A percentile compares a stretch with the other conserved stretches of the same genome.
These are phyloP conservation scores for Monopterus albus DNA, from an alignment of 2,113 vertebrate species.

Conservation along the genomic window DNA sequence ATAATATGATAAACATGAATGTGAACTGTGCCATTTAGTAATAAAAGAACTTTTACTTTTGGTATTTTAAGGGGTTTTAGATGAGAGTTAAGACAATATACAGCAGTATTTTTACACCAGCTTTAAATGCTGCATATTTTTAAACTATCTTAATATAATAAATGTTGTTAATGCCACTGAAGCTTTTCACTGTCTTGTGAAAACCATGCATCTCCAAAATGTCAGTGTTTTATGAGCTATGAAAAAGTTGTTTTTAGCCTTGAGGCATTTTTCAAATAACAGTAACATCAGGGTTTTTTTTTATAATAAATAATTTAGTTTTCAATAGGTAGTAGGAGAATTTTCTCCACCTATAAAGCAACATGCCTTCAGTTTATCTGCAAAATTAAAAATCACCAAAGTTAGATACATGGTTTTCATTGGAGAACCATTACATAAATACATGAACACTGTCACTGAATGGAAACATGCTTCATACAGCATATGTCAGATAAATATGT, in stretches of 20 bases:
- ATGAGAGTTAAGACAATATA: no score
- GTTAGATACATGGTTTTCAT: not conserved
- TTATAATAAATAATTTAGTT: no score
- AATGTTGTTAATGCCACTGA: not conserved
- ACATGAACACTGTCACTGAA: not conserved
- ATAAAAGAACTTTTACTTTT: no score
- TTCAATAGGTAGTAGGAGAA: no score
- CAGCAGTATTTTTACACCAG: not conserved
- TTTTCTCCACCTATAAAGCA: not conserved
- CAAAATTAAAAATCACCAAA: not conserved
- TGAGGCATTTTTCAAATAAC: no score
- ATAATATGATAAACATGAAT: no score
- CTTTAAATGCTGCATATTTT: not conserved
- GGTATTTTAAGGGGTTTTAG: no score
- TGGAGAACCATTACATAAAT: not conserved
- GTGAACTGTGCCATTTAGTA: no score
- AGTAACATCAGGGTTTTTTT: no score
- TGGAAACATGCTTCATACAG: conserved; percentile 11
- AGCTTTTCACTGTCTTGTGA: not conserved
- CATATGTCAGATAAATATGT: conserved; percentile 5
- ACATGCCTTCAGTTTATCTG: not conserved
- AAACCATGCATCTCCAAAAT: not conserved
- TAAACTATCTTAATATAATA: not conserved
- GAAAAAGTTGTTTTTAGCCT: no score
- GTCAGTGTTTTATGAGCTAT: not conserved